These are phyloP conservation scores for Saguinus midas DNA, from an alignment of 2,113 vertebrate genomes.

Conservation along the genomic window DNA sequence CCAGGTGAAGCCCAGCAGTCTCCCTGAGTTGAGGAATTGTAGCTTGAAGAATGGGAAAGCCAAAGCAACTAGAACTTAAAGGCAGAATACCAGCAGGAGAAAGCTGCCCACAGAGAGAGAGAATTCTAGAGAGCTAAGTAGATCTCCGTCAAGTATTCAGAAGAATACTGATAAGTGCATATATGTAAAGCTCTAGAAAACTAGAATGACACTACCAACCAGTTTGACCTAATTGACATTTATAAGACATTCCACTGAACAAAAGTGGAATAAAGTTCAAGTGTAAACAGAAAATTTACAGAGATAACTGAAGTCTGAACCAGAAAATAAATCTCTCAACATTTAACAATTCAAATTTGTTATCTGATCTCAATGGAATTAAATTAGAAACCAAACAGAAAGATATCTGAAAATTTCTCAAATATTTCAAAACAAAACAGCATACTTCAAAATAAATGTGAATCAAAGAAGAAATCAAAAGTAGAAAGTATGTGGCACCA, in stretches of 20 bases:
- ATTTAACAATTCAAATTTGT: neutral
- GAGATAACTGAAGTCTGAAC: neutral
- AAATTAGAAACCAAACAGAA: neutral
- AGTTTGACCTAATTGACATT: neutral
- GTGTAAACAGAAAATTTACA: neutral
- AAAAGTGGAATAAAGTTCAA: neutral
- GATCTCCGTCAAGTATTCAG: neutral
- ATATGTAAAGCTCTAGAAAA: neutral
- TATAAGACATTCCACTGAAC: neutral
- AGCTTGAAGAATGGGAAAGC: neutral
- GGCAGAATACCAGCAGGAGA: neutral
- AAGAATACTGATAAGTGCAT: neutral
- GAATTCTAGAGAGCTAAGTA: neutral
- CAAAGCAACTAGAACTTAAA: neutral
- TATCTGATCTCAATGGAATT: neutral
- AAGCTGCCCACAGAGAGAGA: neutral
- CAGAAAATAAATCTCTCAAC: conserved; percentile 13
- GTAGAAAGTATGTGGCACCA: neutral
- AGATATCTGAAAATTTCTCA: neutral
- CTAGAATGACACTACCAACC: neutral
- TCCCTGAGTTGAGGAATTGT: neutral
- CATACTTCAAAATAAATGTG: neutral
- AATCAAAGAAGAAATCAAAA: conserved; percentile 11
- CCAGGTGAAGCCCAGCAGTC: neutral
- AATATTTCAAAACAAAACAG: conserved; percentile 19